Evolutionary conservation across 2,888 invertebrate species (phyloP).

Genomic region (Scaptomyza tumidula): DNA sequence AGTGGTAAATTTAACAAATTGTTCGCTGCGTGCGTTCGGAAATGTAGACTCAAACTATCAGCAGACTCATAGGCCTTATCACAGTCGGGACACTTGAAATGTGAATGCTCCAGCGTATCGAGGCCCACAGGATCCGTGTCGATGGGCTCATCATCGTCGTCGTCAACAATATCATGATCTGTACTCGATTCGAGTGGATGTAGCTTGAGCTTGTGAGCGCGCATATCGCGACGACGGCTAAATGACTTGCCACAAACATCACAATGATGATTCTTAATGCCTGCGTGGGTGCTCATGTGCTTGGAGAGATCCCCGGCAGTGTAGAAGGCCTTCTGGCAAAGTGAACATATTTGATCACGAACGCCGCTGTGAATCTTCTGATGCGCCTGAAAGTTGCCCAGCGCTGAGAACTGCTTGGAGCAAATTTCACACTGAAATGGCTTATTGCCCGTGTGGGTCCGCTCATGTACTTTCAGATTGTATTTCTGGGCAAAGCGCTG

Average conservation of each 20-base stretch:
- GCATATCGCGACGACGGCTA: slow-evolving; percentile 86
- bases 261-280: slow-evolving; percentile 87
- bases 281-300: slow-evolving; percentile 87
- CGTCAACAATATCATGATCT: slow-evolving; percentile 74
- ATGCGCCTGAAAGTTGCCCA: slow-evolving; percentile 88
- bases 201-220: slow-evolving; percentile 84
- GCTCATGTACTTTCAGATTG: slow-evolving; percentile 87
- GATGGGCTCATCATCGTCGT: slow-evolving; percentile 71
- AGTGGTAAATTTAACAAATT: slow-evolving; percentile 76
- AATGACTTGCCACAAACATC: slow-evolving; percentile 86
- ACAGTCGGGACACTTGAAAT: slow-evolving; percentile 84
- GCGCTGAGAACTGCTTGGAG: slow-evolving; percentile 87
- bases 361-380: slow-evolving; percentile 88
- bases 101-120: slow-evolving; percentile 66
- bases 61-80: slow-evolving; percentile 83
- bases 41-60: slow-evolving; percentile 82
- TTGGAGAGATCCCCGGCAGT: slow-evolving; percentile 87
- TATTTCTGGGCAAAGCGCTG: slow-evolving; percentile 87
- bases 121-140: slow-evolving; percentile 68
- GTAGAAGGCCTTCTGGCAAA: slow-evolving; percentile 87
- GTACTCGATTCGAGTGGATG: slow-evolving; percentile 75
- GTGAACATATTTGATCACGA: slow-evolving; percentile 86
- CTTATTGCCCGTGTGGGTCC: slow-evolving; percentile 86
- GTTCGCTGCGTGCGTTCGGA: slow-evolving; percentile 81
- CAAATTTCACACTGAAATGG: slow-evolving; percentile 88